These are phyloP conservation scores for Unio delphinus DNA, from an alignment of 2,888 invertebrate genomes.

Conservation along the genomic window DNA sequence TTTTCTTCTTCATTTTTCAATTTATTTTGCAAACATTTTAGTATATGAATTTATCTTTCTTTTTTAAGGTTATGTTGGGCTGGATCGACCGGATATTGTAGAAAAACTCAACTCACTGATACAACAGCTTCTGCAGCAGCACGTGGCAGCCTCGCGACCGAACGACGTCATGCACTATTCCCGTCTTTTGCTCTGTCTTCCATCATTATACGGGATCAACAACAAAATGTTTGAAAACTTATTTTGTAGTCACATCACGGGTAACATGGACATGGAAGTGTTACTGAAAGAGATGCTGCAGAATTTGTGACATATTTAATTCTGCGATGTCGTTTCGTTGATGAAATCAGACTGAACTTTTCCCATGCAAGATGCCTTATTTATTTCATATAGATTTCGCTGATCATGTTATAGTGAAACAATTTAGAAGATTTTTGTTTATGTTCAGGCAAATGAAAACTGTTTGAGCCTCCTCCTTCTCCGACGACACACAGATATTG, in stretches of 20 bases:
- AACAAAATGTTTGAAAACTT: slow-evolving; percentile 64
- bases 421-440: too few species aligned
- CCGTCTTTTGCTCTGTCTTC: slow-evolving; percentile 64
- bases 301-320: slow-evolving; percentile 26
- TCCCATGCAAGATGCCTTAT: background rate
- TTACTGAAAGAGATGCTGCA: slow-evolving; percentile 63
- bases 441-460: too few species aligned
- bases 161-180: slow-evolving; percentile 67
- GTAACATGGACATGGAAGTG: slow-evolving; percentile 61
- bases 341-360: background rate
- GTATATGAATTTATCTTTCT: slow-evolving; percentile 7
- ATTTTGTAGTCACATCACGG: slow-evolving; percentile 64
- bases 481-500: too few species aligned
- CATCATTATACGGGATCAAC: slow-evolving; percentile 65
- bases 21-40: background rate
- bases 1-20: background rate
- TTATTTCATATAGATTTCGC: too few species aligned
- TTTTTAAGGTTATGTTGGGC: slow-evolving; percentile 54
- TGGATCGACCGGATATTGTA: slow-evolving; percentile 53
- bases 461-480: too few species aligned
- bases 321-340: background rate
- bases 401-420: too few species aligned
- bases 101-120: slow-evolving; percentile 62
- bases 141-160: slow-evolving; percentile 55
- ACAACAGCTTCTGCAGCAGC: slow-evolving; percentile 63